Base-by-base conservation (phyloP, 2,888 invertebrate genomes). In the Volucella inanis region DNA sequence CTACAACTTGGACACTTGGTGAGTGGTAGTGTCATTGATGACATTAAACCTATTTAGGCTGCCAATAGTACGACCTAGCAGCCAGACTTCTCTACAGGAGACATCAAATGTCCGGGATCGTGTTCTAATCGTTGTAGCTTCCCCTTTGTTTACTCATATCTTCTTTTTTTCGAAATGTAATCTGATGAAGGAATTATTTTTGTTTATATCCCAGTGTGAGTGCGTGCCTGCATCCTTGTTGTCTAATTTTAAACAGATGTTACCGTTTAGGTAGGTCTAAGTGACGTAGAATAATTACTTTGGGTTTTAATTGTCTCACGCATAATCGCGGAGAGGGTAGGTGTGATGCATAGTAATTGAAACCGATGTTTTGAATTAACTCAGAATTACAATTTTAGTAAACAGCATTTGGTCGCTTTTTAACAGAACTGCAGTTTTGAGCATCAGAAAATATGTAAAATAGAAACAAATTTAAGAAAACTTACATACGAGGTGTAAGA, bases 141-240 rank as follows among this genome's bases (percentile, higher is more conserved):
- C 68, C 79, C 78, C 70, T 70, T 79, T 84, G 75, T 84, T 84
- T 84, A 84, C 2, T 22, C 3, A 75, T 79, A 79, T 79, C 79
- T 70, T 75, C 71, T 65, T 79, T 79, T 84, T 70, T 75, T 75
- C 70, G 83, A 70, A 84, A 84, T 79, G 79, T 84, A 84, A 84
- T 84, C 57, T 54, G 83, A 84, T 79, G 79, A 79, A 79, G 83
- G 79, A 79, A 65, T 79, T 70, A 59, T 79, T 84, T 84, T 75
- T 72, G 11, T 47, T 22, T 71, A 43, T 45, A 12, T 1, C 22
- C 31, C 47, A 4, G 11, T 43, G 38, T 12, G 41, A 22, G 12
- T 54, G 74, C 8, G 41, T 50, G 39, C 3, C 41, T 43, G 50
- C n/a, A 43, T 50, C 61, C 41, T 78, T 31, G 49, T 68, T 72